Conservation (phyloP, 2,797 vertebrate species). For the Hyperoplus lanceolatus region DNA sequence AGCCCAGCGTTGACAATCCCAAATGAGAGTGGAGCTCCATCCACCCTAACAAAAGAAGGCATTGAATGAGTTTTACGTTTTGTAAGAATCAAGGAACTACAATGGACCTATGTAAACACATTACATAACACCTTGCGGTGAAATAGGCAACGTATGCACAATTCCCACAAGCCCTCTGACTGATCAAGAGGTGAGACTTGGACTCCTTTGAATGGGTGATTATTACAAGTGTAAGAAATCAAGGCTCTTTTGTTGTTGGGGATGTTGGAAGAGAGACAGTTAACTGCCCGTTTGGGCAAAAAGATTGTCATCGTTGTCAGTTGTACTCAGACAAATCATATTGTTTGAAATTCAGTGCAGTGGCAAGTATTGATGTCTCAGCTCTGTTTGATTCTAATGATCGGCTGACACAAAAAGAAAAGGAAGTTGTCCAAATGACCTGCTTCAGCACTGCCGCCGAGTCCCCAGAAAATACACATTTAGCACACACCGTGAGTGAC, state of each 20-base stretch:
- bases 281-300: slow-evolving; percentile 29
- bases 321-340: slow-evolving; percentile 32
- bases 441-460: slow-evolving; percentile 50
- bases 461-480: slow-evolving; percentile 57
- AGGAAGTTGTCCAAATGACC: slow-evolving; percentile 55
- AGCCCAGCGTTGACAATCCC: slow-evolving; percentile 40
- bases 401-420: slow-evolving; percentile 41
- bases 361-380: slow-evolving; percentile 46
- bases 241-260: slow-evolving; percentile 5
- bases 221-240: slow-evolving; percentile 17
- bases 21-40: slow-evolving; percentile 60
- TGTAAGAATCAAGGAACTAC: slow-evolving; percentile 49
- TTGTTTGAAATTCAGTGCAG: slow-evolving; percentile 49
- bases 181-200: slow-evolving; percentile 27
- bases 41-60: slow-evolving; percentile 38
- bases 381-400: slow-evolving; percentile 43
- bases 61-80: slow-evolving; percentile 50
- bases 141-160: slow-evolving; percentile 25
- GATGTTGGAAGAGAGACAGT: slow-evolving; percentile 30
- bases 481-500: slow-evolving; percentile 66
- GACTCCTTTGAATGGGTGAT: slow-evolving; percentile 23
- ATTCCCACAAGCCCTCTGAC: slow-evolving; percentile 24
- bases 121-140: slow-evolving; percentile 68
- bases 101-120: slow-evolving; percentile 61
- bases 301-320: slow-evolving; percentile 32